phyloP scores from a whole-genome alignment of 2,888 invertebrate genomes.

The Diaphora mendica region DNA sequence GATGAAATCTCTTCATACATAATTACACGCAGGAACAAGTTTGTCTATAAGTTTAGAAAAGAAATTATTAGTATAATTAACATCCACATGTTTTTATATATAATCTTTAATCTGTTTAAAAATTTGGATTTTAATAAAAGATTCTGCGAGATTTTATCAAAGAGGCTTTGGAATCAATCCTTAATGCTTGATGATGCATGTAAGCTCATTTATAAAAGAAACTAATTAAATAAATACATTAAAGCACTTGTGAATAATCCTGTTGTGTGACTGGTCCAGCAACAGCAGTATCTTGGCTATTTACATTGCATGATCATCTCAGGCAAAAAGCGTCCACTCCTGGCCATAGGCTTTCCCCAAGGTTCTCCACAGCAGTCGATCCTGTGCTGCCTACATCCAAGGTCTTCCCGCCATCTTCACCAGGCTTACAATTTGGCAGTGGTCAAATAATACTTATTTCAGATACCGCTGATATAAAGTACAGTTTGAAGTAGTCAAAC shows the following conservation, averaged over 20 bases:
- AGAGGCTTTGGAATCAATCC: conserved; percentile 7
- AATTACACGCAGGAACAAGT: conserved; percentile 15
- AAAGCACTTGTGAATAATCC: background rate
- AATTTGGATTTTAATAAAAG: conserved; percentile 13
- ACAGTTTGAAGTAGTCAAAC: no score
- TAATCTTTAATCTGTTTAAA: conserved; percentile 11
- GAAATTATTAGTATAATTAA: conserved; percentile 17
- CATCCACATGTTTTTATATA: conserved; percentile 3
- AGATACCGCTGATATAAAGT: no score
- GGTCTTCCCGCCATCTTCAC: no score
- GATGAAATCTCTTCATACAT: conserved; percentile 32
- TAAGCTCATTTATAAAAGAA: background rate
- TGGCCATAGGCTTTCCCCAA: no score
- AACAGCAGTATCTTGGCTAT: background rate
- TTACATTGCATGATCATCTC: background rate
- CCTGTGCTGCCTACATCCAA: no score
- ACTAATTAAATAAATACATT: background rate
- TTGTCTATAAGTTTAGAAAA: conserved; percentile 7
- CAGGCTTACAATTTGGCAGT: no score
- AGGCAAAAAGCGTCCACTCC: no score
- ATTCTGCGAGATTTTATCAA: conserved; percentile 15
- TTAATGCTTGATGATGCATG: background rate
- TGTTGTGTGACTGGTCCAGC: background rate
- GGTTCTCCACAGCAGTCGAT: no score
- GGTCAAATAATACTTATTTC: no score